Conservation (phyloP, 1,140 invertebrate genomes). For the Leptinotarsa lineolata region DNA sequence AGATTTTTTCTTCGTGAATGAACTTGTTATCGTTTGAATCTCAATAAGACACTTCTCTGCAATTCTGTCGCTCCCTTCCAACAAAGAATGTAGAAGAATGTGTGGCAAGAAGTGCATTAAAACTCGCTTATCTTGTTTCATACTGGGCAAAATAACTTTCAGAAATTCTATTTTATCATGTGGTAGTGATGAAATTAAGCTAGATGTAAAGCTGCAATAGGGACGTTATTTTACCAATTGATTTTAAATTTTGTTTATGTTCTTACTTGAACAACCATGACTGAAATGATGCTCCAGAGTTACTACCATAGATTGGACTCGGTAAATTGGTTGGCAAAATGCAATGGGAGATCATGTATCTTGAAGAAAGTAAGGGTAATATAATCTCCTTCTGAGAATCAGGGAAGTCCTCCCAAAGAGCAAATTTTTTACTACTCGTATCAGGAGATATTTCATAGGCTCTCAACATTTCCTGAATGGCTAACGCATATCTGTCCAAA, state of each 20-base stretch:
- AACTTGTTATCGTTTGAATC: conserved; percentile 61
- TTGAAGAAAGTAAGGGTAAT: conserved; percentile 70
- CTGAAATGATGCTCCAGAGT: conserved; percentile 66
- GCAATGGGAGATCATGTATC: conserved; percentile 58
- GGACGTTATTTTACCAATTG: background rate
- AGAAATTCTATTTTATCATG: conserved; percentile 62
- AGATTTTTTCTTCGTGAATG: conserved; percentile 33
- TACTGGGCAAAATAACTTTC: conserved; percentile 69
- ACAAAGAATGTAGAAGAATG: conserved; percentile 67
- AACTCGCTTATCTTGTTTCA: conserved; percentile 69
- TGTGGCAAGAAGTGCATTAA: conserved; percentile 74
- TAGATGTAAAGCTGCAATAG: conserved; percentile 63
- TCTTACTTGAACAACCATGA: conserved; percentile 74
- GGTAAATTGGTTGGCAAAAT: conserved; percentile 51
- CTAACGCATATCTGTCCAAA: conserved; percentile 72
- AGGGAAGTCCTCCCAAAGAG: conserved; percentile 70
- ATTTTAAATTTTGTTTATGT: background rate
- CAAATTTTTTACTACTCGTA: conserved; percentile 59
- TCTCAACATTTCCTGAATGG: conserved; percentile 77
- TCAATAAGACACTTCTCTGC: conserved; percentile 59
- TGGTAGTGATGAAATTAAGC: conserved; percentile 63
- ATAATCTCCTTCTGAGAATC: conserved; percentile 72
- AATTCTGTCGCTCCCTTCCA: conserved; percentile 55
- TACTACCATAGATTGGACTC: conserved; percentile 66
- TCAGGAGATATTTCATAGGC: conserved; percentile 69